Conservation (phyloP, 2,888 invertebrate genomes). For the Teinopalpus imperialis region DNA sequence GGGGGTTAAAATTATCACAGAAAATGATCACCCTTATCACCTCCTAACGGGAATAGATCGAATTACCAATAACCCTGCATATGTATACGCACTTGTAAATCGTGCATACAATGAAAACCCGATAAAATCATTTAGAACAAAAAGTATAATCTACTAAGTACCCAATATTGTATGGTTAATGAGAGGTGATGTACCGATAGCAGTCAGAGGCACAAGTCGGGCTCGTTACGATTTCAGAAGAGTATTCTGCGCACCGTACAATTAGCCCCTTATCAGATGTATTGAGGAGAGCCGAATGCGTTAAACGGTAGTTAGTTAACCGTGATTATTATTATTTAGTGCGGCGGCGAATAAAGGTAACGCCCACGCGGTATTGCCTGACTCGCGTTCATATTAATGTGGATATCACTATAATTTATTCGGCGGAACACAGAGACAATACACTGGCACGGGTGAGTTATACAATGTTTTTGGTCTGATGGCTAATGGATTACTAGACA, state of each 20-base stretch:
- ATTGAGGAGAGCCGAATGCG: slow-evolving; percentile 69
- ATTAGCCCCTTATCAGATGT: slow-evolving; percentile 61
- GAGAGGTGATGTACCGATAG: slow-evolving; percentile 22
- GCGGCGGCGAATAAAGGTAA: slow-evolving; percentile 63
- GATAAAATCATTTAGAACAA: background rate
- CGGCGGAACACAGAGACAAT: too few relatives aligned
- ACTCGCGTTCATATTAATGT: slow-evolving; percentile 31
- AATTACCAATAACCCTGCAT: too few relatives aligned
- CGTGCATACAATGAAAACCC: background rate
- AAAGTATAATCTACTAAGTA: slow-evolving; percentile 4
- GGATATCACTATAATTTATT: slow-evolving; percentile 36
- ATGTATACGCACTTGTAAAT: background rate
- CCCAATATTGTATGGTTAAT: slow-evolving; percentile 15
- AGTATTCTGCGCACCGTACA: slow-evolving; percentile 40
- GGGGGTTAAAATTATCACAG: too few relatives aligned
- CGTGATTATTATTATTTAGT: slow-evolving; percentile 78
- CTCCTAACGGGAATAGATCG: too few relatives aligned
- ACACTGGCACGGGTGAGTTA: too few relatives aligned
- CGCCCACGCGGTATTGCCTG: slow-evolving; percentile 56
- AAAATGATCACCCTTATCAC: too few relatives aligned
- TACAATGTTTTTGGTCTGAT: too few relatives aligned
- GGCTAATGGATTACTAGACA: too few relatives aligned
- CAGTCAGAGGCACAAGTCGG: slow-evolving; percentile 8
- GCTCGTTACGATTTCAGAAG: slow-evolving; percentile 23
- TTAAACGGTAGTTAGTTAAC: slow-evolving; percentile 79